Base-by-base conservation (phyloP, 2,113 vertebrate genomes). In the Gavia stellata region DNA sequence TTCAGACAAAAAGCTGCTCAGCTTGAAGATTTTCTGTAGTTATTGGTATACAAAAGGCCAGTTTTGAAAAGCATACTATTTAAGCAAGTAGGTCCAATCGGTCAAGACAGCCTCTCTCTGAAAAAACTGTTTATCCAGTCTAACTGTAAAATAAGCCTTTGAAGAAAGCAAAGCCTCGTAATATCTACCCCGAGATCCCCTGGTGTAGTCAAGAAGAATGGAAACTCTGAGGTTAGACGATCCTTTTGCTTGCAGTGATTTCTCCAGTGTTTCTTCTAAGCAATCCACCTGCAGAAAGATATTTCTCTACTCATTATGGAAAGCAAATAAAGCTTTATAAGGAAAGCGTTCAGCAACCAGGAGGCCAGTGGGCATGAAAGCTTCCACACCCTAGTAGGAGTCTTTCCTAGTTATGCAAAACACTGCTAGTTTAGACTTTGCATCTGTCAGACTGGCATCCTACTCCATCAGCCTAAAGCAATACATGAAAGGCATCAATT, bases 141-240 rank as follows among this genome's bases (percentile, higher is more conserved):
- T 13, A 49, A 33, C 28, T 49, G 50, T 44, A 74, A 79, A 83
- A 74, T 5, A 49, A 70, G 31, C 12, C n/a, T 66, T 15, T n/a
- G 55, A 61, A 13, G 61, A 55, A 85, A 59, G 52, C 4, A 23
- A 80, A 31, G 34, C 13, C 5, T 1, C 0, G 0, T 4, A 55
- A 24, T 10, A 92, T 94, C 45, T 85, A 99, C 99, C 99, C 98
- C 99, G 97, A 12, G 99, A 99, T 45, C 99, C 99, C 20, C 99
- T 98, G 2, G 98, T 99, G 96, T 99, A 99, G 97, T 99, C 99
- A 36, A 99, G 96, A 34, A 99, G 97, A 52, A 99, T 96, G 77
- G 99, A 99, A 82, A 99, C 99, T 94, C 98, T 98, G 58, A 99
- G 98, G 79, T 97, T 92, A 0, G 98, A 96, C 2, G 96, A 82